These are phyloP conservation scores for Stegophylla sp. DNA, from an alignment of 2,888 invertebrate genomes.

Conservation along the genomic window DNA sequence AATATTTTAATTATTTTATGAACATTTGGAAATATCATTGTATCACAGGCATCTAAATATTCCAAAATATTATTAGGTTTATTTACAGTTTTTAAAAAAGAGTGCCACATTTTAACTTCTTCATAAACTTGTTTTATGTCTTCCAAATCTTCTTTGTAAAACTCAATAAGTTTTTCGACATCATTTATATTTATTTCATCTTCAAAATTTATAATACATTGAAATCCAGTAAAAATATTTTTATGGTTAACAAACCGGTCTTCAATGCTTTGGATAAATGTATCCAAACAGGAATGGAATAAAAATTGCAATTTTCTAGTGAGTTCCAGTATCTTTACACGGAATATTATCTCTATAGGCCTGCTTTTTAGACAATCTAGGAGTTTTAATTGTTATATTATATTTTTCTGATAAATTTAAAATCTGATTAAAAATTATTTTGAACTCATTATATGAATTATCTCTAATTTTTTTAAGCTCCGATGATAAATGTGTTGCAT, in stretches of 20 bases:
- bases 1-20: slow-evolving; percentile 14
- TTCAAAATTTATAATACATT: slow-evolving; percentile 12
- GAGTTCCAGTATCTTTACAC: background rate
- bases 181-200: background rate
- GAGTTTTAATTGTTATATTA: slow-evolving; percentile 17
- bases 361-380: slow-evolving; percentile 2
- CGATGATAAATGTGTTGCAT: slow-evolving; percentile 7
- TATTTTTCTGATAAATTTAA: slow-evolving; percentile 1
- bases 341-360: slow-evolving; percentile 3
- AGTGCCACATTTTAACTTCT: slow-evolving; percentile 4
- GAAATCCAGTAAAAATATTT: slow-evolving; percentile 15
- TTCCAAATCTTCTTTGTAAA: slow-evolving; percentile 4
- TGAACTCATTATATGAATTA: slow-evolving; percentile 7
- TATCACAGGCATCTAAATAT: no score
- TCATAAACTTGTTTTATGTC: slow-evolving; percentile 1
- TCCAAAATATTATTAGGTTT: slow-evolving; percentile 4
- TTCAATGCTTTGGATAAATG: slow-evolving; percentile 10
- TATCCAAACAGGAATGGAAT: slow-evolving; percentile 9
- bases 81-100: slow-evolving; percentile 11
- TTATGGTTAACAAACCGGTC: slow-evolving; percentile 7
- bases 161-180: background rate
- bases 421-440: slow-evolving; percentile 10
- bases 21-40: slow-evolving; percentile 1
- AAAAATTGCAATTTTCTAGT: slow-evolving; percentile 11
- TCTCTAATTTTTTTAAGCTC: slow-evolving; percentile 16